phyloP scores from a whole-genome alignment of 2,888 invertebrate genomes.

The Macrophya annulata region DNA sequence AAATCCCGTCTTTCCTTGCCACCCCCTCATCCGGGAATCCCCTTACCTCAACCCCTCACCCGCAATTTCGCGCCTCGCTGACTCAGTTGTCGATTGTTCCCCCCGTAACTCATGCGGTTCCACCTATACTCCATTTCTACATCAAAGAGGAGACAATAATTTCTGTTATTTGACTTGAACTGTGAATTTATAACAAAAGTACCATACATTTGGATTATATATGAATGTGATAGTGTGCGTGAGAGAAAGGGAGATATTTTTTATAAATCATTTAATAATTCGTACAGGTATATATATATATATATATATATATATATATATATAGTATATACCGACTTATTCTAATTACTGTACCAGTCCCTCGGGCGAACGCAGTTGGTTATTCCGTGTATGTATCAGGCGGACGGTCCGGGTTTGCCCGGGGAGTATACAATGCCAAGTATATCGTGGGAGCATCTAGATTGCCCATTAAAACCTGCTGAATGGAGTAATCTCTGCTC shows the following conservation, averaged over 20 bases:
- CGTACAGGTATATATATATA: neutral
- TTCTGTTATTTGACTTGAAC: conserved; percentile 36
- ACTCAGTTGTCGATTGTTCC: conserved; percentile 68
- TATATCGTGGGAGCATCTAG: conserved; percentile 60
- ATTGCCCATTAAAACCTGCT: conserved; percentile 71
- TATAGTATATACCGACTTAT: conserved; percentile 33
- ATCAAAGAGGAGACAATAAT: conserved; percentile 51
- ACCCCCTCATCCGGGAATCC: conserved; percentile 12
- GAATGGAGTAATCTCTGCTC: conserved; percentile 65
- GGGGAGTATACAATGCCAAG: conserved; percentile 47
- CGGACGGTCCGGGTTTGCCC: conserved; percentile 38
- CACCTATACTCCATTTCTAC: conserved; percentile 26
- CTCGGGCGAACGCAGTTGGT: conserved; percentile 29
- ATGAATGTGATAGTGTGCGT: neutral
- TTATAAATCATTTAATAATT: conserved; percentile 12
- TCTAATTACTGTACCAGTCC: conserved; percentile 44
- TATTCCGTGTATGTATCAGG: conserved; percentile 17
- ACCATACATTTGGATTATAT: neutral
- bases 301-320: too few relatives aligned
- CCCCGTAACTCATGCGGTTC: conserved; percentile 37
- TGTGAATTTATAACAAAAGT: conserved; percentile 19
- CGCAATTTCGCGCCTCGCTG: conserved; percentile 75
- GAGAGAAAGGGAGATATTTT: neutral
- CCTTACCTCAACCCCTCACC: conserved; percentile 58
- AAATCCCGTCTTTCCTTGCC: conserved; percentile 62